A percentile compares a stretch with the other conserved stretches of the same genome.
Evolutionary conservation across 2,113 vertebrate species (phyloP).

Genomic region (Mola mola): DNA sequence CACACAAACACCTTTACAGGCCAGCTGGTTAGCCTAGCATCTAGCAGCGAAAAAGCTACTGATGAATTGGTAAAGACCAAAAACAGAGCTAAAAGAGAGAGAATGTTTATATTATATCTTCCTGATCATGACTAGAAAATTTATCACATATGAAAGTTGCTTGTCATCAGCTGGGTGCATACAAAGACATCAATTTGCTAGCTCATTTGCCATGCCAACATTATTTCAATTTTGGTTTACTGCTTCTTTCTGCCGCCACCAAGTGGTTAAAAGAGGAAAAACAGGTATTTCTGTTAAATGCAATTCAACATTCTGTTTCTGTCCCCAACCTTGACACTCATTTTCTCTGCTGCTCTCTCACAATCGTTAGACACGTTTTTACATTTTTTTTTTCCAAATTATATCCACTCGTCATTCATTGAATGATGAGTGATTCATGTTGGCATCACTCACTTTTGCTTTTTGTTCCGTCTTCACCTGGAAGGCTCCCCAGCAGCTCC

Average conservation of each 20-base stretch:
- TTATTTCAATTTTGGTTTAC: not conserved
- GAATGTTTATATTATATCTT: not conserved
- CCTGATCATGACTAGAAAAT: not conserved
- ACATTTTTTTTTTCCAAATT: not conserved
- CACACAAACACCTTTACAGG: too few species aligned
- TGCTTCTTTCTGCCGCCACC: constrained; percentile 13
- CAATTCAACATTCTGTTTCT: not conserved
- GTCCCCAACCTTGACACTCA: not conserved
- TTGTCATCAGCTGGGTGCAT: too few species aligned
- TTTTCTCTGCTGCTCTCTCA: not conserved
- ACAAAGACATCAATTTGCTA: too few species aligned
- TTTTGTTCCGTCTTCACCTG: constrained; percentile 65
- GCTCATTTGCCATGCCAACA: not conserved
- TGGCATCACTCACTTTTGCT: constrained; percentile 64
- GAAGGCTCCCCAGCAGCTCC: constrained; percentile 74
- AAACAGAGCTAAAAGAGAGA: not conserved
- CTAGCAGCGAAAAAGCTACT: not conserved
- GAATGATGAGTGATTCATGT: too few species aligned
- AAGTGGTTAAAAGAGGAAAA: not conserved
- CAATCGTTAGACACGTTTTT: not conserved
- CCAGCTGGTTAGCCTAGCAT: not conserved
- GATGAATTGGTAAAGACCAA: not conserved
- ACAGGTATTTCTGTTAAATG: not conserved
- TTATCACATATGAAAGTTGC: too few species aligned
- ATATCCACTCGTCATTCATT: not conserved